Evolutionary conservation across 2,797 vertebrate genomes (phyloP).

Genomic region (Pagetopsis macropterus): DNA sequence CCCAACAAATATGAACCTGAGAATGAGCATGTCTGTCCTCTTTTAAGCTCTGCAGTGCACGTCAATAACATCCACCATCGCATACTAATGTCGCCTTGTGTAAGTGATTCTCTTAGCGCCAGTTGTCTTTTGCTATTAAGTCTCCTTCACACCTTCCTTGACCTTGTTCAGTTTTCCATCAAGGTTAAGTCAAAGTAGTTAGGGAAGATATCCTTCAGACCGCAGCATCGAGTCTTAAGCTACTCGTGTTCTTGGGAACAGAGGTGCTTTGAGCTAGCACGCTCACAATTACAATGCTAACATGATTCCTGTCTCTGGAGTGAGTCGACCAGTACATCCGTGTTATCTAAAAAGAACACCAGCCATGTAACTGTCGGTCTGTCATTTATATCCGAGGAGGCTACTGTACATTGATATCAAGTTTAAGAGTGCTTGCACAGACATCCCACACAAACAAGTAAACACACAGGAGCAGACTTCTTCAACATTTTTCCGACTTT

Average conservation of each 20-base stretch:
- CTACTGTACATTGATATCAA: conserved; percentile 20
- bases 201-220: too few species aligned
- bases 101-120: too few species aligned
- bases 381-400: neutral
- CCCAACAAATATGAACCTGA: too few species aligned
- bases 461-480: conserved; percentile 26
- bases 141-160: too few species aligned
- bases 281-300: neutral
- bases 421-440: neutral
- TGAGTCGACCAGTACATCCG: neutral
- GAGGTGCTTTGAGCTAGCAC: neutral
- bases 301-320: neutral
- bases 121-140: too few species aligned
- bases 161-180: too few species aligned
- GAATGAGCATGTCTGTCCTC: neutral
- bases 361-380: neutral
- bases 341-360: conserved; percentile 7
- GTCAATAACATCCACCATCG: too few species aligned
- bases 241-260: neutral
- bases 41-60: too few species aligned
- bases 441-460: conserved; percentile 22
- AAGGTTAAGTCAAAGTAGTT: too few species aligned
- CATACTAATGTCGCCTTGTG: too few species aligned
- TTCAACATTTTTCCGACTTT: conserved; percentile 21
- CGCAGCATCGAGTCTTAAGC: too few species aligned